phyloP scores from a whole-genome alignment of 1,140 invertebrate species.

The Gyrodactylus bullatarudis region DNA sequence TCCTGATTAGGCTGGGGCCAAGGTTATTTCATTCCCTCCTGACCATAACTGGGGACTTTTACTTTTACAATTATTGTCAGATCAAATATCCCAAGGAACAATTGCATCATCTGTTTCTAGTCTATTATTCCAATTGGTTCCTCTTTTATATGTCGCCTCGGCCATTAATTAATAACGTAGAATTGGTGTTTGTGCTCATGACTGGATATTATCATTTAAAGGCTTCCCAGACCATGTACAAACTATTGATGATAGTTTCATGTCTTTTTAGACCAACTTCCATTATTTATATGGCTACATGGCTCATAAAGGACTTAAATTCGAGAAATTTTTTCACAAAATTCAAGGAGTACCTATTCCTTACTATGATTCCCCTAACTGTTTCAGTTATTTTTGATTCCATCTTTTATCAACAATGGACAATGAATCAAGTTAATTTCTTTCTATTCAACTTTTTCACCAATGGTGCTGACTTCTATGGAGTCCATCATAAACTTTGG shows the following conservation, averaged over 20 bases:
- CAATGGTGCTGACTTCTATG: not conserved
- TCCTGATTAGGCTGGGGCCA: not conserved
- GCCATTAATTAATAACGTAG: not conserved
- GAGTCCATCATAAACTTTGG: not conserved
- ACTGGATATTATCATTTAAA: not conserved
- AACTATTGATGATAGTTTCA: not conserved
- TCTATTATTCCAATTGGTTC: not conserved
- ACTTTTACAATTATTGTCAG: not conserved
- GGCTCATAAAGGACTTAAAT: not conserved
- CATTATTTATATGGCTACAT: not conserved
- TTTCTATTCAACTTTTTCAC: not conserved
- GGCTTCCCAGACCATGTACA: not conserved
- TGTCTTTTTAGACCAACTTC: not conserved
- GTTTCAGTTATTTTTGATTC: not conserved
- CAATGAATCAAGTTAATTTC: not conserved
- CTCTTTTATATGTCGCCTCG: not conserved
- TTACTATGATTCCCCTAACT: not conserved
- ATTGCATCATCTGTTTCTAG: too few species aligned
- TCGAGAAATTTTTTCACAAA: not conserved
- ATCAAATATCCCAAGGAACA: not conserved
- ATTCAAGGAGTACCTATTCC: not conserved
- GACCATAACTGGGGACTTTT: not conserved
- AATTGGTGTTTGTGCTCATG: not conserved
- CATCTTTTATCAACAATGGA: not conserved
- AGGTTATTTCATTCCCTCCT: not conserved